These are phyloP conservation scores for Leucosticte australis DNA, from an alignment of 2,113 vertebrate genomes.

Conservation along the genomic window DNA sequence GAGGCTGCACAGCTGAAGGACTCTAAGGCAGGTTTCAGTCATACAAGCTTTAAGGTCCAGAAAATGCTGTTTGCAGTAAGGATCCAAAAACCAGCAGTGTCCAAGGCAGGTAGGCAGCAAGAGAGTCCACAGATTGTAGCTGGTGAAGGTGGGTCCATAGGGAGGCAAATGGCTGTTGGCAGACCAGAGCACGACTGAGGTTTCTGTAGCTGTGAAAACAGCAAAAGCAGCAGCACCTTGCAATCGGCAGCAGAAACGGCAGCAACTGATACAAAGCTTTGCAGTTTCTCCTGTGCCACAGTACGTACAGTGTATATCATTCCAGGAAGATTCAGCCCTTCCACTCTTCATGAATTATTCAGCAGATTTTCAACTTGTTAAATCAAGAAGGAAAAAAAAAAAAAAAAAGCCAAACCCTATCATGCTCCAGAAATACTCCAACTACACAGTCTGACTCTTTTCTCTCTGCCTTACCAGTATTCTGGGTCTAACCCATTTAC, in stretches of 20 bases:
- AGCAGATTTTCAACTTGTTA: slow-evolving; percentile 74
- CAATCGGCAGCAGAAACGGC: slow-evolving; percentile 48
- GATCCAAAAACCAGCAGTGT: background rate
- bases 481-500: slow-evolving; percentile 8
- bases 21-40: background rate
- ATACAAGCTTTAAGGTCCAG: background rate
- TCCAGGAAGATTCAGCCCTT: slow-evolving; percentile 72
- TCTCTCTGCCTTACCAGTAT: background rate
- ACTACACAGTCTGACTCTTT: slow-evolving; percentile 51
- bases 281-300: slow-evolving; percentile 63
- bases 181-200: background rate
- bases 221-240: slow-evolving; percentile 49
- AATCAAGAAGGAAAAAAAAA: slow-evolving; percentile 45
- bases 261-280: slow-evolving; percentile 69
- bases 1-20: background rate
- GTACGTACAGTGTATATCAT: slow-evolving; percentile 65
- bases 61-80: background rate
- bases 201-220: slow-evolving; percentile 6
- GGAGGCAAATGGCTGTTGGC: background rate
- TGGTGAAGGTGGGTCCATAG: background rate
- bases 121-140: background rate
- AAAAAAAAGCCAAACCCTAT: background rate
- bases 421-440: slow-evolving; percentile 67
- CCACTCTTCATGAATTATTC: slow-evolving; percentile 80
- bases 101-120: background rate